Evolutionary conservation across 2,888 invertebrate genomes (phyloP).

Genomic region (Rhagonycha fulva): DNA sequence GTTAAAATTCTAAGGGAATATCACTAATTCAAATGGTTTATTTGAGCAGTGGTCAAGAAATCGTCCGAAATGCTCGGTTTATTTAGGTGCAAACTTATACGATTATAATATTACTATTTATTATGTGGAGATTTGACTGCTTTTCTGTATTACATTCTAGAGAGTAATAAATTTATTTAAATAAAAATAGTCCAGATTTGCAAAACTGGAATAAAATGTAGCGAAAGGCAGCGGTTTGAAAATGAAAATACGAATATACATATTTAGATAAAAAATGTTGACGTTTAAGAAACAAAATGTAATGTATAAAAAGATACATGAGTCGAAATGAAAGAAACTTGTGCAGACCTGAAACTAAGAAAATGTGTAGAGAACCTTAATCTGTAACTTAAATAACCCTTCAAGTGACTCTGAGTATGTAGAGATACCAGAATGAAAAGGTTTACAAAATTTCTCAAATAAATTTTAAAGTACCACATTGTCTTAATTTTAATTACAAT

Average conservation of each 20-base stretch:
- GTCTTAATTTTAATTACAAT: background rate
- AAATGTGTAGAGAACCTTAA: background rate
- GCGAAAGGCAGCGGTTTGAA: background rate
- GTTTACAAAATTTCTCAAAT: background rate
- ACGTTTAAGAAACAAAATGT: background rate
- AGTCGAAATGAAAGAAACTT: background rate
- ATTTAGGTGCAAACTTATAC: too few relatives aligned
- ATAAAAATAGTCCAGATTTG: background rate
- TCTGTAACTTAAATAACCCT: constrained; percentile 2
- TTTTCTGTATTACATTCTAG: background rate
- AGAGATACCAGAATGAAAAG: background rate
- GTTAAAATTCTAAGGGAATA: too few relatives aligned
- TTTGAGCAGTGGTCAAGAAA: too few relatives aligned
- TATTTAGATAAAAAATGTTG: background rate
- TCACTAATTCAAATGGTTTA: too few relatives aligned
- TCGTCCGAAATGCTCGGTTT: too few relatives aligned
- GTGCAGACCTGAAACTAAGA: background rate
- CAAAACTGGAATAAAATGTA: background rate
- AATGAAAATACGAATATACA: background rate
- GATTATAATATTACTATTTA: background rate
- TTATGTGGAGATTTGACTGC: background rate
- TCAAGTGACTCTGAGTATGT: background rate
- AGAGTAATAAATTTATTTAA: background rate
- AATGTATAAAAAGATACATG: constrained; percentile 3
- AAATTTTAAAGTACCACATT: background rate